These are phyloP conservation scores for Scomber colias DNA, from an alignment of 2,113 vertebrate species.

Conservation along the genomic window DNA sequence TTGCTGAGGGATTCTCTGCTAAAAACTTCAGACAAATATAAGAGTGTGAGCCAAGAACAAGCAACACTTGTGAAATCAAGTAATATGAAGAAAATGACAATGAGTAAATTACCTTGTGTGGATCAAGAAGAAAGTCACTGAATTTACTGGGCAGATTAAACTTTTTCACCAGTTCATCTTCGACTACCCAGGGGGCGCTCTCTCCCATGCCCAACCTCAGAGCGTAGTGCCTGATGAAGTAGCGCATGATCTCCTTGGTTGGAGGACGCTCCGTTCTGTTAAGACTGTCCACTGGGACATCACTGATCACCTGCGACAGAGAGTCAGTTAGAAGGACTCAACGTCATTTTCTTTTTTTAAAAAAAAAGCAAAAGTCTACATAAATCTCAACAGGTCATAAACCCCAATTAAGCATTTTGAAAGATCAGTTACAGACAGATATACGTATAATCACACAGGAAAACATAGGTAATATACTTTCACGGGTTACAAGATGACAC, in stretches of 20 bases:
- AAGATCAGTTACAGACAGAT: neutral
- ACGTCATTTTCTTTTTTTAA: neutral
- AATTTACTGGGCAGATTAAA: conserved; percentile 97
- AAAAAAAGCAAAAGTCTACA: neutral
- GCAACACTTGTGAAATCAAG: neutral
- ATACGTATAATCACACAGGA: neutral
- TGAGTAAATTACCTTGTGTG: conserved; percentile 90
- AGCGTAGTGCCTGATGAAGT: conserved; percentile 96
- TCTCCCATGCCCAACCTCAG: conserved; percentile 92
- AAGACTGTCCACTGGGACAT: conserved; percentile 93
- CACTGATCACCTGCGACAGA: conserved; percentile 90
- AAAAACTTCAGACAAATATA: conserved; percentile 87
- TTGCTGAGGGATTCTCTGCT: conserved; percentile 92
- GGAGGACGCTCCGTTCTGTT: conserved; percentile 95
- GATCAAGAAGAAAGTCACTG: conserved; percentile 96
- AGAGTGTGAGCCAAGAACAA: neutral
- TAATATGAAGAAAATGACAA: neutral
- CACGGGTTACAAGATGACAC: neutral
- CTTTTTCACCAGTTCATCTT: conserved; percentile 96
- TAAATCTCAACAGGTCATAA: neutral
- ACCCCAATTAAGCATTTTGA: neutral
- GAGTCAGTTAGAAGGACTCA: neutral
- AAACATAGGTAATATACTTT: neutral
- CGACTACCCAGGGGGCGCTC: conserved; percentile 97
- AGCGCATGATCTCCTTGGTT: conserved; percentile 98